Evolutionary conservation across 2,888 invertebrate genomes (phyloP).

Genomic region (Sarcophaga subvicina): DNA sequence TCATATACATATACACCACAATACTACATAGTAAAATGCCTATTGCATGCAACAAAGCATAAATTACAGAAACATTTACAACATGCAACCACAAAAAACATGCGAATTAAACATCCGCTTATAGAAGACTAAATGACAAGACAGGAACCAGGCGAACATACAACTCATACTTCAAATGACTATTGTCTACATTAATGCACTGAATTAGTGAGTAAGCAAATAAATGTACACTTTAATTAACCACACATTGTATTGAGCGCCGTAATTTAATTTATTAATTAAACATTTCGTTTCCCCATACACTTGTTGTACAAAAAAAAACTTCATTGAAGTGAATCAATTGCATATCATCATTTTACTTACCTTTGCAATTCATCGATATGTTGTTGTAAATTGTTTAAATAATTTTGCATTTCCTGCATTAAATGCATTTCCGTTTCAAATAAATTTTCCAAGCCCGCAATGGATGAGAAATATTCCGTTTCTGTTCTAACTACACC

Average conservation of each 20-base stretch:
- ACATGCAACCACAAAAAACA: too few species aligned
- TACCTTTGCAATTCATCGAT: slow-evolving; percentile 75
- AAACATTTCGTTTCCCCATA: not conserved
- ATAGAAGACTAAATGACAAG: too few species aligned
- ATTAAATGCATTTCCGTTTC: slow-evolving; percentile 76
- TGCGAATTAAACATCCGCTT: too few species aligned
- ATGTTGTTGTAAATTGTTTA: slow-evolving; percentile 74
- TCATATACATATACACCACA: too few species aligned
- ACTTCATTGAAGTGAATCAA: not conserved
- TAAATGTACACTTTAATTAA: slow-evolving; percentile 23
- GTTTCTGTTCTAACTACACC: slow-evolving; percentile 54
- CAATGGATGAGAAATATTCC: slow-evolving; percentile 77
- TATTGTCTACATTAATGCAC: not conserved
- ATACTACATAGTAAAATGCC: too few species aligned
- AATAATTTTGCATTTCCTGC: slow-evolving; percentile 76
- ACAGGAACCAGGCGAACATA: too few species aligned
- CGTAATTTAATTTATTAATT: not conserved
- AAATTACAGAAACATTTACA: too few species aligned
- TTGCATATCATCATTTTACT: too few species aligned
- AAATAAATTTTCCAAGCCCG: slow-evolving; percentile 76
- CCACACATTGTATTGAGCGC: not conserved
- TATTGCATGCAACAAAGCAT: too few species aligned
- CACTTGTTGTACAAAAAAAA: not conserved
- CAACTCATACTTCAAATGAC: too few species aligned
- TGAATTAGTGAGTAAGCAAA: not conserved